A percentile compares a stretch with the other conserved stretches of the same genome.
phyloP scores from a whole-genome alignment of 2,888 invertebrate genomes.

The Palloptera scutellata region DNA sequence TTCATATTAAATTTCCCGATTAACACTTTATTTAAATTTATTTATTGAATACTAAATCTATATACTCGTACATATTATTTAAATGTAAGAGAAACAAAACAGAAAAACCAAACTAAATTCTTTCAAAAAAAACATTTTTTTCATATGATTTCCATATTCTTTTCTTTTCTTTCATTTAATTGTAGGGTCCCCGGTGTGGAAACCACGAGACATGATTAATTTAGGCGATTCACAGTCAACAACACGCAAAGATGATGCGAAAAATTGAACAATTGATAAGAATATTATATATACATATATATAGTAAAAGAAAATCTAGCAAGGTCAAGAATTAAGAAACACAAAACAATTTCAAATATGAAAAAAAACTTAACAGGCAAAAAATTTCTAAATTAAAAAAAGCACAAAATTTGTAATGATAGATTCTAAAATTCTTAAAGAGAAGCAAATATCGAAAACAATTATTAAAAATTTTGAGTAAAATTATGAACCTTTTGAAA shows the following conservation, averaged over 20 bases:
- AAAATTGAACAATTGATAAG: conserved; percentile 57
- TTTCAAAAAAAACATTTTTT: conserved; percentile 52
- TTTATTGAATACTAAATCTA: neutral
- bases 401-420: too few species aligned
- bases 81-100: conserved; percentile 22
- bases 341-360: conserved; percentile 41
- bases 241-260: conserved; percentile 66
- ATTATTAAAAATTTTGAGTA: too few species aligned
- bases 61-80: conserved; percentile 14
- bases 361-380: conserved; percentile 33
- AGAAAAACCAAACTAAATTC: conserved; percentile 12
- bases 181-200: conserved; percentile 98
- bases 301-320: conserved; percentile 20
- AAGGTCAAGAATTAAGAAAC: conserved; percentile 38
- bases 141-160: conserved; percentile 65
- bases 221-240: conserved; percentile 68
- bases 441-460: too few species aligned
- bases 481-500: too few species aligned
- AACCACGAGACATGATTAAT: conserved; percentile 87
- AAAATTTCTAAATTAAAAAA: conserved; percentile 18
- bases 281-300: conserved; percentile 34
- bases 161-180: conserved; percentile 67
- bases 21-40: neutral
- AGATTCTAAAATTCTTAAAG: too few species aligned
- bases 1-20: neutral